Evolutionary conservation across 2,888 invertebrate species (phyloP).

Genomic region (Amiota minor): DNA sequence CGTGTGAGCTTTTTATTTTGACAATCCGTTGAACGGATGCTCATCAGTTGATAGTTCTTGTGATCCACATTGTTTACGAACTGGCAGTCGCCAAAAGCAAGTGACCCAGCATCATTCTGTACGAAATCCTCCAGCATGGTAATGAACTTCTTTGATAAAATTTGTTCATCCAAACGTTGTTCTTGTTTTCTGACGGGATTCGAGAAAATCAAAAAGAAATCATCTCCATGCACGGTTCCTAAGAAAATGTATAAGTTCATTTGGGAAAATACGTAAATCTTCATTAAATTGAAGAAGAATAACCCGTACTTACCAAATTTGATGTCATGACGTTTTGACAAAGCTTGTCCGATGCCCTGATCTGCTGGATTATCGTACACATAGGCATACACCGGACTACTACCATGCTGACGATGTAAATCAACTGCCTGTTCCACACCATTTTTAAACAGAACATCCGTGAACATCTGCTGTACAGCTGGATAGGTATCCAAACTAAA

Average conservation of each 20-base stretch:
- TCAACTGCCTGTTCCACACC: constrained; percentile 78
- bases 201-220: constrained; percentile 50
- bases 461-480: constrained; percentile 75
- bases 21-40: constrained; percentile 44
- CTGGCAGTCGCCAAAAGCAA: constrained; percentile 46
- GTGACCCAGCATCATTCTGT: constrained; percentile 22
- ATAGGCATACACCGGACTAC: constrained; percentile 79
- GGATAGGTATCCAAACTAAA: constrained; percentile 74
- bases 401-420: constrained; percentile 76
- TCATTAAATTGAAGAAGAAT: constrained; percentile 39
- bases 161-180: constrained; percentile 36
- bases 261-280: background rate
- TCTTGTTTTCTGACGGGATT: constrained; percentile 1
- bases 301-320: constrained; percentile 75
- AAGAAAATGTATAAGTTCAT: constrained; percentile 4
- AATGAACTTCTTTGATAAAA: constrained; percentile 48
- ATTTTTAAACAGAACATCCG: constrained; percentile 78
- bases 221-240: constrained; percentile 57
- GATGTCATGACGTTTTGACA: constrained; percentile 74
- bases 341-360: constrained; percentile 76
- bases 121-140: constrained; percentile 53
- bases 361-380: constrained; percentile 77
- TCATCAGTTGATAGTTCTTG: constrained; percentile 40
- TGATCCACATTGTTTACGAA: constrained; percentile 46
- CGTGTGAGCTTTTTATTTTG: constrained; percentile 33